Evolutionary conservation across 2,888 invertebrate genomes (phyloP).

Genomic region (Melitaea athalia): DNA sequence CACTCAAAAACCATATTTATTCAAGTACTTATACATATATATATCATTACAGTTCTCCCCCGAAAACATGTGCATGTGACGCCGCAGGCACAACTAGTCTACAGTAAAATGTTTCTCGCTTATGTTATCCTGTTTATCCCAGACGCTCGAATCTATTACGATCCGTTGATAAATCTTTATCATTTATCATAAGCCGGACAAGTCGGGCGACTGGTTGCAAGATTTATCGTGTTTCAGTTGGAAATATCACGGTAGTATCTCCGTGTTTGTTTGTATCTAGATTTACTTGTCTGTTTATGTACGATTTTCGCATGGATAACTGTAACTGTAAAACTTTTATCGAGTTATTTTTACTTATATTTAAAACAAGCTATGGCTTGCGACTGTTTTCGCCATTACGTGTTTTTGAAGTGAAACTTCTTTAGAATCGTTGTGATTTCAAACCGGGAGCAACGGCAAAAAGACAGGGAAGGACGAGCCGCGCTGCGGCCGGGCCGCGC

Average conservation of each 20-base stretch:
- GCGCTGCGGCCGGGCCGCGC: no score
- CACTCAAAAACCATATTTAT: no score
- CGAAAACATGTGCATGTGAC: neutral
- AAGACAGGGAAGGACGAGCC: no score
- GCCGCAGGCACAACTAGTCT: neutral
- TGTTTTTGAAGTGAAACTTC: no score
- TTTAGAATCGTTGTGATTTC: no score
- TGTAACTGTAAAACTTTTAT: neutral
- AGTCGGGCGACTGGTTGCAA: slow-evolving; percentile 13
- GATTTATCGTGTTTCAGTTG: slow-evolving; percentile 10
- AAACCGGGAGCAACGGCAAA: no score
- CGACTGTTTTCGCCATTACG: no score
- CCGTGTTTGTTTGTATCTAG: slow-evolving; percentile 7
- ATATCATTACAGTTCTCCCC: no score
- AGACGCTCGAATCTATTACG: slow-evolving; percentile 12
- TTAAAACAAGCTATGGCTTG: no score
- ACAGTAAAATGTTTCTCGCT: neutral
- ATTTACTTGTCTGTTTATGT: slow-evolving; percentile 8
- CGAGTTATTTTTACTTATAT: no score
- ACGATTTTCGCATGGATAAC: slow-evolving; percentile 5
- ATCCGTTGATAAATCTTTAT: slow-evolving; percentile 7
- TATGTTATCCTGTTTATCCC: slow-evolving; percentile 1
- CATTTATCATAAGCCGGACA: slow-evolving; percentile 9
- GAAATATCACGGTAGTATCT: neutral
- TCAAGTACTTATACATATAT: no score